phyloP scores from a whole-genome alignment of 2,113 vertebrate species.

The Nycticebus coucang region DNA sequence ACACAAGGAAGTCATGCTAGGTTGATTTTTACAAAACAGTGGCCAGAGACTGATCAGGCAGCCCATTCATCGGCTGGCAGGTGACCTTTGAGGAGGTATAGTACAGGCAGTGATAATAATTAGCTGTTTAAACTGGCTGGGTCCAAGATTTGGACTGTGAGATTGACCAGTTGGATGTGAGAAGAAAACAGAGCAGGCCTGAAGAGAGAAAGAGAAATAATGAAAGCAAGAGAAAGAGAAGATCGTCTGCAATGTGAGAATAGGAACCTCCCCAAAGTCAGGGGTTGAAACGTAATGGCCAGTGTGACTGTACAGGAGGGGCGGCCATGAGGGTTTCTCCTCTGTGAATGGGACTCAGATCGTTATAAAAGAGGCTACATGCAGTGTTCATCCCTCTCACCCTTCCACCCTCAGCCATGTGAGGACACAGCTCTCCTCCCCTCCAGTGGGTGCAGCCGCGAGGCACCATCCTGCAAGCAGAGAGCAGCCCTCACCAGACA shows the following conservation, averaged over 20 bases:
- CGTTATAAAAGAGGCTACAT: fast-evolving
- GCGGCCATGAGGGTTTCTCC: neutral
- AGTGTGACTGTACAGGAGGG: neutral
- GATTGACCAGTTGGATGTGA: neutral
- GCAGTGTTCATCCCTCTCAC: fast-evolving
- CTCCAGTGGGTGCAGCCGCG: neutral
- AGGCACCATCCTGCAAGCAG: neutral
- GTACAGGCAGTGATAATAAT: neutral
- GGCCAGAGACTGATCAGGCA: neutral
- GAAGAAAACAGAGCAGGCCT: neutral
- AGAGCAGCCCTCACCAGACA: neutral
- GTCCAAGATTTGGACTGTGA: neutral
- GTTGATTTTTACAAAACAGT: neutral
- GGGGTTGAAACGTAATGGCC: neutral
- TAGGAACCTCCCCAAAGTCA: neutral
- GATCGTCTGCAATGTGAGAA: neutral
- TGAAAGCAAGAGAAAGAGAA: neutral
- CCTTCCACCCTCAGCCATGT: fast-evolving
- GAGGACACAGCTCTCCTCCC: fast-evolving
- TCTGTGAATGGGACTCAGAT: neutral
- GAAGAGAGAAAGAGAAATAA: neutral
- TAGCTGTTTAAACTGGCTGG: neutral
- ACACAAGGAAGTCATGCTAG: neutral
- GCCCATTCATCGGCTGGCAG: neutral
- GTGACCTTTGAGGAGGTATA: neutral